Evolutionary conservation across 2,888 invertebrate species (phyloP), one percentile per base, ranked within the genome.

Genomic region (Steromphala cineraria): DNA sequence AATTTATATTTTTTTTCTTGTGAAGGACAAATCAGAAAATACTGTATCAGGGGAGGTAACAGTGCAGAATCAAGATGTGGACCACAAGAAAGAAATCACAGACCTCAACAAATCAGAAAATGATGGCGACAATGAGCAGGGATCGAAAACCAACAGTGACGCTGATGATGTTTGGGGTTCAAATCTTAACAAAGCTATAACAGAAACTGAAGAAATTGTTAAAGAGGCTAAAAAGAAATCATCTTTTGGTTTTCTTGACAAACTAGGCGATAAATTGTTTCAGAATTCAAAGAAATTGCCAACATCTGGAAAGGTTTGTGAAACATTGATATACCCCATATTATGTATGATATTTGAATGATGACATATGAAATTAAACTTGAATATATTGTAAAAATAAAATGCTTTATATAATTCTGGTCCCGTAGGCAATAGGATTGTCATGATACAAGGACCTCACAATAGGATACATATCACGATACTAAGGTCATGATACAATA

Each of bases 251-350:
- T 75, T 80, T 71, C 81, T 89, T 40, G 83, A 88, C 67, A 89
- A 88, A 80, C 84, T 90, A 2, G 85, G 87, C n/a, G 81, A 84
- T 19, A 89, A 89, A 76, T 82, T 90, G 81, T 90, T 87, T 78
- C 81, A 87, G 56, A 86, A 87, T 75, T 86, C 88, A 3, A 40
- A 83, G 80, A 85, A 80, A 78, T 67, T 84, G n/a, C 40, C 46
- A 15, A 31, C 81, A n/a, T 15, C 67, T 13, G 15, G n/a, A 0
- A 53, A 31, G 19, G 53, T 36, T 10, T 21, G n/a, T 17, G 75
- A 67, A 36, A n/a, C n/a, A n/a, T n/a, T n/a, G n/a, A n/a, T n/a
- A n/a, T n/a, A n/a, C n/a, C n/a, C n/a, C n/a, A n/a, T n/a, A n/a
- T n/a, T n/a, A n/a, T n/a, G n/a, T n/a, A n/a, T n/a, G n/a, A n/a